Evolutionary conservation across 2,113 vertebrate genomes (phyloP).

Genomic region (Anarrhichthys ocellatus): DNA sequence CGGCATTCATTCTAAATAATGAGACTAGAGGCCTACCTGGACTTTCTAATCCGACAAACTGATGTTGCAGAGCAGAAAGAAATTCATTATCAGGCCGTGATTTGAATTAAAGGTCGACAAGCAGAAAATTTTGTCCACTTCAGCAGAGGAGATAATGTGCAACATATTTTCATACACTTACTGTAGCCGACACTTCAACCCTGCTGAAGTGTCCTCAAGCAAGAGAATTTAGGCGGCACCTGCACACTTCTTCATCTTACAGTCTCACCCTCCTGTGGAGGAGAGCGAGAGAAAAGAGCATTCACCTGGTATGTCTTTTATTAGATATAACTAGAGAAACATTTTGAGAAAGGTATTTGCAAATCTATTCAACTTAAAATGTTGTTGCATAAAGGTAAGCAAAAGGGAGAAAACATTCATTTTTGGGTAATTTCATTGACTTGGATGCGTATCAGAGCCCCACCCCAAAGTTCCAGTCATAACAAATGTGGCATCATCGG

Average conservation of each 20-base stretch:
- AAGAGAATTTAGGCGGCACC: background rate
- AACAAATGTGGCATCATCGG: slow-evolving; percentile 66
- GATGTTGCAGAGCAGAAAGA: slow-evolving; percentile 40
- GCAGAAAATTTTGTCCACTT: background rate
- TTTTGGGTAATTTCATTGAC: slow-evolving; percentile 36
- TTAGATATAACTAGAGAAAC: no score
- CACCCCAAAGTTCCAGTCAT: slow-evolving; percentile 56
- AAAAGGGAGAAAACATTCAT: slow-evolving; percentile 17
- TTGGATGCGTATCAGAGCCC: slow-evolving; percentile 30
- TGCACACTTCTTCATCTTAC: background rate
- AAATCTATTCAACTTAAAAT: background rate
- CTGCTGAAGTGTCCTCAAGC: background rate
- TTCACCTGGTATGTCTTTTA: background rate
- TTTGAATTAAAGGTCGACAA: slow-evolving; percentile 12
- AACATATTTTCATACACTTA: background rate
- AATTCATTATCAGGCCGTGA: background rate
- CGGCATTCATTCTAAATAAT: slow-evolving; percentile 65
- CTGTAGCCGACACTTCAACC: background rate
- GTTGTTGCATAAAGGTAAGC: slow-evolving; percentile 13
- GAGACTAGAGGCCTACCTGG: slow-evolving; percentile 61
- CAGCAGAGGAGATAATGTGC: background rate
- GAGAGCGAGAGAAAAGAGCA: background rate
- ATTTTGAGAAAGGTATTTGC: background rate
- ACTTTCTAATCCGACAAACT: slow-evolving; percentile 50
- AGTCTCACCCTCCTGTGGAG: slow-evolving; percentile 2